Evolutionary conservation across 2,888 invertebrate genomes (phyloP).

Genomic region (Xestia ashworthii): DNA sequence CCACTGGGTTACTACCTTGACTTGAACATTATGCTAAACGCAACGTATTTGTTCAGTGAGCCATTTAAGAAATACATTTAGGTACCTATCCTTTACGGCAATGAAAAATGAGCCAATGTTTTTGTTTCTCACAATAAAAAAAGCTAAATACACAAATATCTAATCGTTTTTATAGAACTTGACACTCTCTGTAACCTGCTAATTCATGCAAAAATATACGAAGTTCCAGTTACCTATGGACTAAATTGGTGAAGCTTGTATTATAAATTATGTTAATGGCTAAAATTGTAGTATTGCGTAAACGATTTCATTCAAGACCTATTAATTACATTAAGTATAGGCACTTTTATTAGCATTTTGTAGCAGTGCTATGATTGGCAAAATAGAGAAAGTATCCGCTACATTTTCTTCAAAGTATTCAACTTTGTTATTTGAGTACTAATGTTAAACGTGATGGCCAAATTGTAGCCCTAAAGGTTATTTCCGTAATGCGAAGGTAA

Average conservation of each 20-base stretch:
- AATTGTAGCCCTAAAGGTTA: slow-evolving; percentile 2
- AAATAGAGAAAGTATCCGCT: background rate
- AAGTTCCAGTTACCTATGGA: slow-evolving; percentile 18
- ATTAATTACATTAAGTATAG: background rate
- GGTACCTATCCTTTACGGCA: background rate
- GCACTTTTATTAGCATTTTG: background rate
- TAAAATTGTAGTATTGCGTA: slow-evolving; percentile 8
- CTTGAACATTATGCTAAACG: background rate
- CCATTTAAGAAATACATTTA: background rate
- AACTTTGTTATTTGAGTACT: slow-evolving; percentile 1
- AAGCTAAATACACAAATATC: background rate
- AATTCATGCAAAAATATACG: background rate
- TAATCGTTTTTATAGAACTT: slow-evolving; percentile 13
- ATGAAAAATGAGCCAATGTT: background rate
- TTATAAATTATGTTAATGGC: slow-evolving; percentile 6
- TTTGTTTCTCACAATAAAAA: slow-evolving; percentile 2
- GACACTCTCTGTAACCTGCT: background rate
- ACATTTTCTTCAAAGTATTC: background rate
- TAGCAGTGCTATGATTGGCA: background rate
- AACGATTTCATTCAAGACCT: slow-evolving; percentile 7
- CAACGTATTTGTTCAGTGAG: background rate
- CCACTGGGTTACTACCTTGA: background rate
- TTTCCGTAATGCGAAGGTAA: background rate
- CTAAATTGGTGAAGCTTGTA: slow-evolving; percentile 20
- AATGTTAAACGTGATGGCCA: background rate